These are phyloP conservation scores for Aquatica leii DNA, from an alignment of 2,888 invertebrate genomes.

Conservation along the genomic window DNA sequence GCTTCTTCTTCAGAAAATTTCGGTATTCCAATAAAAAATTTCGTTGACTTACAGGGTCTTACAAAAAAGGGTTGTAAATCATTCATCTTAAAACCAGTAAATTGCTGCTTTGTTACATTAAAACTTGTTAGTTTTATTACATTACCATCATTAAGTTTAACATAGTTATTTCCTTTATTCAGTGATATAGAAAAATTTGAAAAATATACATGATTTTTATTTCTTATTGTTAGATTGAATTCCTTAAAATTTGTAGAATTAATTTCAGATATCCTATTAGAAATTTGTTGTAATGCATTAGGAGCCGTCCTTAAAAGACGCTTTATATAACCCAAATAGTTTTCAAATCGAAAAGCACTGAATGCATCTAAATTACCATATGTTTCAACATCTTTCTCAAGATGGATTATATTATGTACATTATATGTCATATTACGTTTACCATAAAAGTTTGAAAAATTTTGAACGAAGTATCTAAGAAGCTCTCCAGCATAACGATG, in stretches of 20 bases:
- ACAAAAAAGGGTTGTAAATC: too few species aligned
- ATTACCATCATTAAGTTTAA: too few species aligned
- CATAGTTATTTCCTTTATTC: slow-evolving; percentile 13
- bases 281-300: slow-evolving; percentile 12
- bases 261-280: slow-evolving; percentile 5
- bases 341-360: slow-evolving; percentile 29
- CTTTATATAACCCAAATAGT: slow-evolving; percentile 20
- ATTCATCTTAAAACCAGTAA: neutral
- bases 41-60: too few species aligned
- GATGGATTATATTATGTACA: slow-evolving; percentile 27
- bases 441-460: slow-evolving; percentile 23
- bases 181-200: slow-evolving; percentile 4
- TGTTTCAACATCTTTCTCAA: slow-evolving; percentile 23
- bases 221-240: neutral
- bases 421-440: slow-evolving; percentile 23
- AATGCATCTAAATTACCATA: slow-evolving; percentile 26
- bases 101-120: neutral
- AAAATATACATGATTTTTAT: slow-evolving; percentile 5
- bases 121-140: neutral
- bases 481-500: slow-evolving; percentile 1
- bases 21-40: too few species aligned
- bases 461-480: slow-evolving; percentile 1
- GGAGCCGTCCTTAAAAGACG: slow-evolving; percentile 12
- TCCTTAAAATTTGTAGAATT: slow-evolving; percentile 10
- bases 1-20: too few species aligned